These are phyloP conservation scores for Vidua chalybeata DNA, from an alignment of 2,113 vertebrate species.

Conservation along the genomic window DNA sequence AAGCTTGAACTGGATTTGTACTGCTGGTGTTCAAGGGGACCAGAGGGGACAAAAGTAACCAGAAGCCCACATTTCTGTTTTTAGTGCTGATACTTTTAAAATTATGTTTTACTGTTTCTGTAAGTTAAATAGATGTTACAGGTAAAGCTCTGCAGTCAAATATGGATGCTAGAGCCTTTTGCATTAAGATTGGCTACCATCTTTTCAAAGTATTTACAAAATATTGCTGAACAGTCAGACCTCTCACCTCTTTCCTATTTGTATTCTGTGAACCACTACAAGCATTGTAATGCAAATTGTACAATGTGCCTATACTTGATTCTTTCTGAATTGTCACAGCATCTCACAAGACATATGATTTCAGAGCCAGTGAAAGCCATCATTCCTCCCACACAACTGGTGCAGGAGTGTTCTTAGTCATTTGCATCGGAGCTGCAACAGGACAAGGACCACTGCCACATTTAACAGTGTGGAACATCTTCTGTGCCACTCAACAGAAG, in stretches of 20 bases:
- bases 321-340: neutral
- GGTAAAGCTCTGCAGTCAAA: neutral
- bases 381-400: neutral
- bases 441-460: neutral
- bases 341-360: neutral
- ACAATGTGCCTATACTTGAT: neutral
- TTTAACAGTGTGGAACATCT: neutral
- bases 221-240: neutral
- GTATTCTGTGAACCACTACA: neutral
- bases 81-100: neutral
- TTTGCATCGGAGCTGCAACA: accelerated
- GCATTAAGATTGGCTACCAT: neutral
- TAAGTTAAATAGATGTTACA: neutral
- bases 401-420: neutral
- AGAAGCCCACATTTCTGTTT: neutral
- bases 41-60: neutral
- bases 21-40: neutral
- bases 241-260: neutral
- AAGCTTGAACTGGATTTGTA: neutral
- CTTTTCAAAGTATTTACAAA: neutral
- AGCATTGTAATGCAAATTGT: neutral
- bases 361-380: neutral
- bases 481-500: neutral
- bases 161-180: neutral
- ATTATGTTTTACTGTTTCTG: neutral